phyloP scores from a whole-genome alignment of 2,888 invertebrate genomes.

The Apamea crenata region DNA sequence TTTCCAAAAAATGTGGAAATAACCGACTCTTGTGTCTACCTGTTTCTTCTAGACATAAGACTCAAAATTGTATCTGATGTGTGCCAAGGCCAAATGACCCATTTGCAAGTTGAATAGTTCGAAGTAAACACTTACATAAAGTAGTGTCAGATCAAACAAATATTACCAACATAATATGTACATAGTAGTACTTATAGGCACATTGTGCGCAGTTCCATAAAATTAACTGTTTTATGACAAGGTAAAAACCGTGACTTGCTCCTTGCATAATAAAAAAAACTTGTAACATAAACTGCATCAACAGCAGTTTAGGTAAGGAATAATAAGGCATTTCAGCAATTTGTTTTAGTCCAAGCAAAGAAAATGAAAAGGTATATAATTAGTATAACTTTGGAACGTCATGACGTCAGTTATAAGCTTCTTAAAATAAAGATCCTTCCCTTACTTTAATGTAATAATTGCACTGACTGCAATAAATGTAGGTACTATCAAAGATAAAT shows the following conservation, averaged over 20 bases:
- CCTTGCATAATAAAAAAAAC: constrained; percentile 1
- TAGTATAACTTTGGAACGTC: not conserved
- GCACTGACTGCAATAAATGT: not conserved
- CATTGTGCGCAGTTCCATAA: constrained; percentile 29
- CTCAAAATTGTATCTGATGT: constrained; percentile 15
- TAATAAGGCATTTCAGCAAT: not conserved
- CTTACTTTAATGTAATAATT: not conserved
- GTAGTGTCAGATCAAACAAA: constrained; percentile 51
- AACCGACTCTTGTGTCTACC: not conserved
- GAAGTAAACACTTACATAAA: constrained; percentile 37
- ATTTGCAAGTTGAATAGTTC: constrained; percentile 40
- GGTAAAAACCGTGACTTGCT: constrained; percentile 9
- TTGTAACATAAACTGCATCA: not conserved
- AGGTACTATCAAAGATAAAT: constrained; percentile 11
- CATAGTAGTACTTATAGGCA: constrained; percentile 11
- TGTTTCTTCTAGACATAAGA: constrained; percentile 4
- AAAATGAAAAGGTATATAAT: not conserved
- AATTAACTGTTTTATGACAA: constrained; percentile 12
- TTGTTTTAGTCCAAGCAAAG: not conserved
- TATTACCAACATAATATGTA: constrained; percentile 33
- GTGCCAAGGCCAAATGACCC: constrained; percentile 41
- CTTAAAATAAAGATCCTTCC: not conserved
- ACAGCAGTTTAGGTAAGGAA: not conserved
- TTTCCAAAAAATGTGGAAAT: not conserved
- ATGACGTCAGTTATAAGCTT: not conserved